A percentile compares a stretch with the other conserved stretches of the same genome.
phyloP scores from a whole-genome alignment of 2,113 vertebrate species.

The Panthera tigris region DNA sequence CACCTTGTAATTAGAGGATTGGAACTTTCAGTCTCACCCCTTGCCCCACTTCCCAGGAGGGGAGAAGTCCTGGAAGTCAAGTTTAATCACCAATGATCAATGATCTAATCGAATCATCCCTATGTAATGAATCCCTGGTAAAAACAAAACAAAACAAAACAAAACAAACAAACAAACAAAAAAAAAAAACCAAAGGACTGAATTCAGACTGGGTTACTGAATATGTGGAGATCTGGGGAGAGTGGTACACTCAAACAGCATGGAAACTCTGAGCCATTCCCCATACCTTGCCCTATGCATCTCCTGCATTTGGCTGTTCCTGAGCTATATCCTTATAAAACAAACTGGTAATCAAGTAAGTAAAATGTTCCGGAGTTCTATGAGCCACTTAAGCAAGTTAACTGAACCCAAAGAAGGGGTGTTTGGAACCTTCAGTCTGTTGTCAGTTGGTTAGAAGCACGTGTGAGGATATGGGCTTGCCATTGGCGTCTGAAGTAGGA shows the following conservation, averaged over 20 bases:
- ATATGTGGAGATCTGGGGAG: not conserved
- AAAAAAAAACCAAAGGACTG: not conserved
- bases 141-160: not conserved
- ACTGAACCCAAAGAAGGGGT: not conserved
- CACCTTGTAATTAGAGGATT: not conserved
- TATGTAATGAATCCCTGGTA: not conserved
- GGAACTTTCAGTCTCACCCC: not conserved
- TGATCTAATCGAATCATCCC: not conserved
- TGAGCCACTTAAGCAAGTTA: not conserved
- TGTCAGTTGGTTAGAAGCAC: not conserved
- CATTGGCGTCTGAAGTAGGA: not conserved
- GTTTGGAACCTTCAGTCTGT: not conserved
- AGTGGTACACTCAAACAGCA: not conserved
- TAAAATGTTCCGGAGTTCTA: not conserved
- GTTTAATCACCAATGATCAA: not conserved
- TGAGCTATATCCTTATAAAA: not conserved
- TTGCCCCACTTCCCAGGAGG: not conserved
- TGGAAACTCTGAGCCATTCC: not conserved
- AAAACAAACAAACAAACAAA: no score
- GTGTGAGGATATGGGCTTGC: not conserved
- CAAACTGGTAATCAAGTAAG: not conserved
- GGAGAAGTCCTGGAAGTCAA: not conserved
- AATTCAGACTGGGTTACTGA: not conserved
- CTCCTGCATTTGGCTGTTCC: not conserved
- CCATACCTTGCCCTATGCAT: not conserved